These are phyloP conservation scores for Dasysyrphus tricinctus DNA, from an alignment of 2,888 invertebrate genomes.

Conservation along the genomic window DNA sequence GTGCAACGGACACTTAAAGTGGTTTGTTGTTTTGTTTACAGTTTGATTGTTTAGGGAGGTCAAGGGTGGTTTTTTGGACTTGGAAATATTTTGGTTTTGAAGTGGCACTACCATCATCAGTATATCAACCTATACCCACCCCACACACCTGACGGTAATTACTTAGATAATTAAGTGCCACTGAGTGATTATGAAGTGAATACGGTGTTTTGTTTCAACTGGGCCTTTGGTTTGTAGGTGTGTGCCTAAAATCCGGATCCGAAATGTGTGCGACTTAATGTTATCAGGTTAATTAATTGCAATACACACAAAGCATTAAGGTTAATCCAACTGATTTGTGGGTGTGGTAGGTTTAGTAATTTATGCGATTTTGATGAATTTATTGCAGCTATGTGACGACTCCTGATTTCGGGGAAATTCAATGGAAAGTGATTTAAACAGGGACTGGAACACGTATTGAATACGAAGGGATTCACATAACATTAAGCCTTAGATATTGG, in stretches of 20 bases:
- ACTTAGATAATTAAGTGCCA: conserved; percentile 72
- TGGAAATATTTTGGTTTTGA: conserved; percentile 43
- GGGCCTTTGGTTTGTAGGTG: neutral
- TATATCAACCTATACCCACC: neutral
- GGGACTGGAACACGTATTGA: neutral
- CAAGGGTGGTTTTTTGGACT: conserved; percentile 31
- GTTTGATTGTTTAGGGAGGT: neutral
- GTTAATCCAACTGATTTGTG: conserved; percentile 6
- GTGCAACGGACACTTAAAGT: conserved; percentile 59
- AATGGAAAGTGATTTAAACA: conserved; percentile 23
- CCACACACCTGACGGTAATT: conserved; percentile 47
- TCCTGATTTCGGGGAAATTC: conserved; percentile 20
- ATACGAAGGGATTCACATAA: conserved; percentile 7
- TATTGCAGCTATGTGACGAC: conserved; percentile 16
- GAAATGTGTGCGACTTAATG: conserved; percentile 64
- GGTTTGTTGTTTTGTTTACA: conserved; percentile 69
- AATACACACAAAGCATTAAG: conserved; percentile 46
- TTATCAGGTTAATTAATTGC: conserved; percentile 74
- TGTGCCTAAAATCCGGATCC: conserved; percentile 22
- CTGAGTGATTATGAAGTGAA: conserved; percentile 71
- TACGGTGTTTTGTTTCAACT: neutral
- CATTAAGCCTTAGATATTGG: neutral
- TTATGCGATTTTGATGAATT: conserved; percentile 46
- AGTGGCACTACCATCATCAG: neutral
- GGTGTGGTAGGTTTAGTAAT: conserved; percentile 30